phyloP scores from a whole-genome alignment of 2,113 vertebrate genomes.

The Epinephelus lanceolatus region DNA sequence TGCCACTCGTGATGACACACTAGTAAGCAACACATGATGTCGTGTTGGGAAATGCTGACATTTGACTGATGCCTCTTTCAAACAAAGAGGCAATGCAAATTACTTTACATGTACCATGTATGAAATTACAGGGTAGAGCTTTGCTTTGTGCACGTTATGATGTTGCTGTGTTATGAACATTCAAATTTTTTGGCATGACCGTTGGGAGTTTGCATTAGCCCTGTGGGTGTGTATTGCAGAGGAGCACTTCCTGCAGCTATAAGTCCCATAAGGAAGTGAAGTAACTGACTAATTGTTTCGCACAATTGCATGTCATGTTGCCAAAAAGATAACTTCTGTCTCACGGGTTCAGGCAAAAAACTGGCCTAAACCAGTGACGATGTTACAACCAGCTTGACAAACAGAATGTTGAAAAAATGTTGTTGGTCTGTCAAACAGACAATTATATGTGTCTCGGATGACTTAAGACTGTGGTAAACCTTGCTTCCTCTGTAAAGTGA shows the following conservation, averaged over 20 bases:
- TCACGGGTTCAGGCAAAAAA: background rate
- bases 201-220: background rate
- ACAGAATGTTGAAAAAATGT: background rate
- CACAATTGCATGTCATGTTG: background rate
- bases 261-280: background rate
- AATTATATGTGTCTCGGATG: background rate
- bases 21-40: background rate
- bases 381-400: background rate
- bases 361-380: background rate
- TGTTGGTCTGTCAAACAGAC: background rate
- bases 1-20: background rate
- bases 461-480: slow-evolving; percentile 1
- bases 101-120: background rate
- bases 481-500: background rate
- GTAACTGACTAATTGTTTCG: background rate
- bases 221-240: background rate
- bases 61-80: background rate
- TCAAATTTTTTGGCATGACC: too few species aligned
- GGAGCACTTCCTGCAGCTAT: background rate
- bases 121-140: background rate
- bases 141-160: background rate
- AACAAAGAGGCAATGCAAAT: background rate
- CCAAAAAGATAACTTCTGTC: background rate
- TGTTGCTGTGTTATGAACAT: background rate
- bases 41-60: background rate